A percentile compares a stretch with the other conserved stretches of the same genome.
phyloP scores from a whole-genome alignment of 2,888 invertebrate genomes.

The Heliconius aoede region DNA sequence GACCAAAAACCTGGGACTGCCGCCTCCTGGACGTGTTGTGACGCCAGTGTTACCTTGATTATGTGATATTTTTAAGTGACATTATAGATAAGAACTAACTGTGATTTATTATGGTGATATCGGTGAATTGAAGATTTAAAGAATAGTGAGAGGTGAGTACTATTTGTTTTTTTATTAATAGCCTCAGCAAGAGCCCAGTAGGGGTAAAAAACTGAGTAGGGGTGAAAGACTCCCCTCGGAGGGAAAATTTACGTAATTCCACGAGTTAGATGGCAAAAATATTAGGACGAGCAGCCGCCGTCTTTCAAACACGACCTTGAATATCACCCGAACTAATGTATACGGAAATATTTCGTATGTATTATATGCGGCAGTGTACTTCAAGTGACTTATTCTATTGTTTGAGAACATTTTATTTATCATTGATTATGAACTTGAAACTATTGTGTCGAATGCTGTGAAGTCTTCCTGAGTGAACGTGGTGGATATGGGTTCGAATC shows the following conservation, averaged over 20 bases:
- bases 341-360: constrained; percentile 78
- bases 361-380: constrained; percentile 54
- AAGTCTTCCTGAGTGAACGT: not conserved
- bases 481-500: not conserved
- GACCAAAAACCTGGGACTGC: constrained; percentile 75
- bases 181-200: constrained; percentile 54
- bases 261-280: constrained; percentile 62
- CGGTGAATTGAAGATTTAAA: constrained; percentile 72
- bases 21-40: constrained; percentile 83
- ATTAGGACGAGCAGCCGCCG: constrained; percentile 62
- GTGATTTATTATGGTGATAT: constrained; percentile 83
- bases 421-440: constrained; percentile 19
- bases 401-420: constrained; percentile 18
- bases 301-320: constrained; percentile 80
- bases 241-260: constrained; percentile 71
- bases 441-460: constrained; percentile 30
- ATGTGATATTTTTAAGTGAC: constrained; percentile 83
- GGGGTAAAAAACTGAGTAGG: constrained; percentile 30
- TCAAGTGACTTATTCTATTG: constrained; percentile 29
- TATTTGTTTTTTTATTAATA: constrained; percentile 55
- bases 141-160: constrained; percentile 73
- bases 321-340: constrained; percentile 70
- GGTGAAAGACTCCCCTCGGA: constrained; percentile 48
- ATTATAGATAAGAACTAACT: constrained; percentile 80
- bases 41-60: constrained; percentile 80